Evolutionary conservation across 1,140 invertebrate species (phyloP), one percentile per base, ranked within the genome.

Genomic region (Microplitis mediator): DNA sequence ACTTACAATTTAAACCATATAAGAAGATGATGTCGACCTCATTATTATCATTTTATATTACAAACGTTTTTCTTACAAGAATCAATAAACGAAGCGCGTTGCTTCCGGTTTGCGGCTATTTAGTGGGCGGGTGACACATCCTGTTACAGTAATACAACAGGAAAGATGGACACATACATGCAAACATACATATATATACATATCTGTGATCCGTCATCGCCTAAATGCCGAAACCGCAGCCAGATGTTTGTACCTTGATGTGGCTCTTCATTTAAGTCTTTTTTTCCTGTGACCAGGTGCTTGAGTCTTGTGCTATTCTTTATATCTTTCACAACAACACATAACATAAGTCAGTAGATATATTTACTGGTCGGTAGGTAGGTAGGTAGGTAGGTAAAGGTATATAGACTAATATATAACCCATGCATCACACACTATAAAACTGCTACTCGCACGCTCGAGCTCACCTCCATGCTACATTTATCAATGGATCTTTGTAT

Each of bases 401-500:
- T 45, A 45, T 6, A 45, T 11, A 9, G 39, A 45, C 39, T 45
- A 23, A 23, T 23, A 56, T 56, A 23, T 16, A 16, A 56, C 31
- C 4, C 31, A 61, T 61, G 31, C 31, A 61, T 61, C 39, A 61
- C 58, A 32, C 31, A 61, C 11, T 16, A 32, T 45, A 35, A 32
- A 34, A n/a, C 23, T 32, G 9, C 23, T 11, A 66, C n/a, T 14
- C 23, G 36, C 50, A 39, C 63, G 16, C 36, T 45, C 45, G 34
- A 16, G 31, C 62, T 31, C 36, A 66, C 50, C 63, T 50, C 36
- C 63, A 66, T 74, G 77, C 75, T 75, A 75, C 78, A 80, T 80
- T 80, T 81, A 81, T 81, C 80, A 71, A 77, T 75, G 79, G 80
- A 81, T 81, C 80, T 81, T 61, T 70, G 80, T 73, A 81, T 81